These are phyloP conservation scores for Marronus borbonicus DNA, from an alignment of 2,888 invertebrate species.

Conservation along the genomic window DNA sequence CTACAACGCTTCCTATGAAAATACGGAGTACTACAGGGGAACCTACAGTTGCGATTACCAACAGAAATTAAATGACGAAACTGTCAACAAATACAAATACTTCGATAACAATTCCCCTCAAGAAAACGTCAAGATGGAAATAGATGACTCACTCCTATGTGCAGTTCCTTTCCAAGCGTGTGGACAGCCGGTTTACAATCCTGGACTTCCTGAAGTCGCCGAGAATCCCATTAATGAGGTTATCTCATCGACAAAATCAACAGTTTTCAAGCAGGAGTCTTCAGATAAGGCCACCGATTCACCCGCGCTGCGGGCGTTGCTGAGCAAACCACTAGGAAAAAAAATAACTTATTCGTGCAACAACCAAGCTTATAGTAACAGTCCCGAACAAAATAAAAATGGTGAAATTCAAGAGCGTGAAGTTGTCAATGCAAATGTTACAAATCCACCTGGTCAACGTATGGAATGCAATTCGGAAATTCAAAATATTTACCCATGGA, in stretches of 20 bases:
- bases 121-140: conserved; percentile 44
- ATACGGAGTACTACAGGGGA: conserved; percentile 46
- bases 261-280: conserved; percentile 2
- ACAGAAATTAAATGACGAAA: conserved; percentile 35
- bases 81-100: conserved; percentile 48
- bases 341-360: conserved; percentile 64
- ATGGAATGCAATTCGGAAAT: conserved; percentile 63
- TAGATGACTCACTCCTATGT: conserved; percentile 24
- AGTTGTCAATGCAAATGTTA: background rate
- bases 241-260: background rate
- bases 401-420: conserved; percentile 2
- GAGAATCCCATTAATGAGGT: background rate
- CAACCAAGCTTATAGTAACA: background rate
- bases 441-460: conserved; percentile 52
- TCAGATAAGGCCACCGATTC: conserved; percentile 59
- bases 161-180: conserved; percentile 7
- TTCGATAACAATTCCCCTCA: conserved; percentile 32
- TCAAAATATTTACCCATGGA: conserved; percentile 73
- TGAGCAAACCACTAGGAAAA: conserved; percentile 68
- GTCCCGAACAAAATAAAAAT: conserved; percentile 2
- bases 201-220: background rate
- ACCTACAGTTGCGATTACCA: conserved; percentile 46
- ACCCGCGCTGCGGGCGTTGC: conserved; percentile 75
- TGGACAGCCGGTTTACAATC: conserved; percentile 37
- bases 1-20: conserved; percentile 46